A percentile compares a stretch with the other conserved stretches of the same genome.
phyloP scores from a whole-genome alignment of 2,113 vertebrate genomes.

The Orthonyx spaldingii region DNA sequence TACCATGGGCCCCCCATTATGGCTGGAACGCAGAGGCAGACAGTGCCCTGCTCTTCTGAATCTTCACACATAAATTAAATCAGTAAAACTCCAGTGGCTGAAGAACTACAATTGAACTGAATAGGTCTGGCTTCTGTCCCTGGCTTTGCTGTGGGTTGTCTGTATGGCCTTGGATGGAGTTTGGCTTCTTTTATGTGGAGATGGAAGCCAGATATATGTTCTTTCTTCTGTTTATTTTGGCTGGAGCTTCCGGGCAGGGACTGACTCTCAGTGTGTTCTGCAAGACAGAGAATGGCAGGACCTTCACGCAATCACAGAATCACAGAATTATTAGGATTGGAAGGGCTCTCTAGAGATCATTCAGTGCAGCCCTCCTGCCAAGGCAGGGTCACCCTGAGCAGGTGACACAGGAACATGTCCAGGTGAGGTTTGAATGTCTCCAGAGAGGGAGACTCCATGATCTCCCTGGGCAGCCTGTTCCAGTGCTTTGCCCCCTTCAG shows the following conservation, averaged over 20 bases:
- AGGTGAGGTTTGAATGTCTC: neutral
- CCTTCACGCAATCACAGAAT: neutral
- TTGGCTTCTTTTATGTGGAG: neutral
- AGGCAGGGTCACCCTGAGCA: neutral
- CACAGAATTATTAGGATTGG: neutral
- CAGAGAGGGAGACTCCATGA: fast-evolving
- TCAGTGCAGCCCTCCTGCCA: neutral
- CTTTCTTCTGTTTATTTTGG: neutral
- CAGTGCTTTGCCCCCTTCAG: neutral
- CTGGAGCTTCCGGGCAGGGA: neutral
- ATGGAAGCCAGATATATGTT: neutral
- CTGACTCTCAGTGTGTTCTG: neutral
- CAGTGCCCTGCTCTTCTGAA: neutral
- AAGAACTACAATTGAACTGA: neutral
- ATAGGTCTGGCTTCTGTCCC: neutral
- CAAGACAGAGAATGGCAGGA: neutral
- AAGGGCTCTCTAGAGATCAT: neutral
- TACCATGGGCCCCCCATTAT: neutral
- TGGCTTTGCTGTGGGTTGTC: neutral
- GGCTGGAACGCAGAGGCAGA: neutral
- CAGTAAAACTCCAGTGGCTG: neutral
- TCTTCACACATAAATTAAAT: neutral
- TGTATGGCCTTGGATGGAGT: neutral
- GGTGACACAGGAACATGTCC: neutral
- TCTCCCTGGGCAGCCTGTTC: neutral